A percentile compares a stretch with the other conserved stretches of the same genome.
These are phyloP conservation scores for Drosophila lacertosa DNA, from an alignment of 1,140 invertebrate genomes.

Conservation along the genomic window DNA sequence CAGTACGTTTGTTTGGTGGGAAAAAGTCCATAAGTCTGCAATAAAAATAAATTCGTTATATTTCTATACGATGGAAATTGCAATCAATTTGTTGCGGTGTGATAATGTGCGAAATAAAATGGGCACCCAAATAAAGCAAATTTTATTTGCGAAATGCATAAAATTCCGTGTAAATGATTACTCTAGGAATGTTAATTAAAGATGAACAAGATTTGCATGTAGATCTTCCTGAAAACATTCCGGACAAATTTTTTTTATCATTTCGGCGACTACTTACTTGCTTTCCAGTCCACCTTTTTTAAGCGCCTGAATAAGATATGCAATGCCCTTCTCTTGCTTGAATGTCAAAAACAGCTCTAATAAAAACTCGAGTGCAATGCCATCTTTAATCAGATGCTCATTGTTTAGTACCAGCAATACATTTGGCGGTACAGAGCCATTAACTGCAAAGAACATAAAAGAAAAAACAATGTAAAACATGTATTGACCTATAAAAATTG, in stretches of 20 bases:
- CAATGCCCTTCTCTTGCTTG: conserved; percentile 95
- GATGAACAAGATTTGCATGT: conserved; percentile 58
- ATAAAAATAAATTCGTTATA: conserved; percentile 13
- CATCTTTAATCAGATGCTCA: conserved; percentile 97
- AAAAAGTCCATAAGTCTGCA: conserved; percentile 95
- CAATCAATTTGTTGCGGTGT: neutral
- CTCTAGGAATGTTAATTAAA: conserved; percentile 83
- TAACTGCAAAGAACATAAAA: conserved; percentile 84
- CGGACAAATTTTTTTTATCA: conserved; percentile 80
- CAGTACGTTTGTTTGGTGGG: conserved; percentile 95
- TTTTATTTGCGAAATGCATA: conserved; percentile 73
- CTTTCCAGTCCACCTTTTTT: conserved; percentile 95
- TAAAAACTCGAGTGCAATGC: conserved; percentile 96
- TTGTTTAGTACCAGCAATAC: conserved; percentile 93
- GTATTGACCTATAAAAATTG: neutral
- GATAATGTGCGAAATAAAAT: conserved; percentile 73
- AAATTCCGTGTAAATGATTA: conserved; percentile 52
- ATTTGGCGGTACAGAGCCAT: conserved; percentile 93
- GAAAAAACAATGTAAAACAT: too few species aligned
- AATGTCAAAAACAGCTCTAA: conserved; percentile 95
- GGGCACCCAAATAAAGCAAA: conserved; percentile 73
- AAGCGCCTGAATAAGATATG: conserved; percentile 92
- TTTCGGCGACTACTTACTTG: conserved; percentile 71
- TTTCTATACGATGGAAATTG: neutral
- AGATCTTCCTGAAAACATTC: conserved; percentile 82